Conservation (phyloP, 1,140 invertebrate genomes). For the Drosophila azteca region DNA sequence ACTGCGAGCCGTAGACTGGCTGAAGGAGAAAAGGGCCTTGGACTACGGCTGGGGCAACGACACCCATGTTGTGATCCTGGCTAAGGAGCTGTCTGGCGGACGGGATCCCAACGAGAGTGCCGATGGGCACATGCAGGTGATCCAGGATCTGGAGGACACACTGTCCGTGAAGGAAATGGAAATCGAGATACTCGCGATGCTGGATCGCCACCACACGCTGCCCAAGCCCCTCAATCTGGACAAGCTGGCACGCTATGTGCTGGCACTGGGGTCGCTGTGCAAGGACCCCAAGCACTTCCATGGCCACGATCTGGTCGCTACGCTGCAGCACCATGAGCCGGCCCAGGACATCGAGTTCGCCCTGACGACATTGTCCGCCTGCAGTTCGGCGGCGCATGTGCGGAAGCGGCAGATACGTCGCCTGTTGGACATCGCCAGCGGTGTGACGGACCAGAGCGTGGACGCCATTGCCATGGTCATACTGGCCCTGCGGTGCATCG, state of each 20-base stretch:
- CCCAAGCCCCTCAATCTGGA: slow-evolving; percentile 88
- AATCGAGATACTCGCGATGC: slow-evolving; percentile 90
- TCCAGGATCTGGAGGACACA: slow-evolving; percentile 87
- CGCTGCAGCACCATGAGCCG: slow-evolving; percentile 89
- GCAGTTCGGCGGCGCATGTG: slow-evolving; percentile 91
- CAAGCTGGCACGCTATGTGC: slow-evolving; percentile 89
- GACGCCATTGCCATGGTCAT: slow-evolving; percentile 94
- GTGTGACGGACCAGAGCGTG: slow-evolving; percentile 90
- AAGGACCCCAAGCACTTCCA: slow-evolving; percentile 92
- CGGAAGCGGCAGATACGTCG: slow-evolving; percentile 90
- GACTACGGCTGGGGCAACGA: slow-evolving; percentile 92
- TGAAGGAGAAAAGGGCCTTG: slow-evolving; percentile 87
- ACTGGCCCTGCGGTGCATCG: slow-evolving; percentile 91
- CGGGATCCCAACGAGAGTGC: slow-evolving; percentile 84
- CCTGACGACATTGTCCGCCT: slow-evolving; percentile 88
- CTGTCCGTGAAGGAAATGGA: slow-evolving; percentile 92
- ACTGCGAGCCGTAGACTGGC: slow-evolving; percentile 87
- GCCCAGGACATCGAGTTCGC: slow-evolving; percentile 89
- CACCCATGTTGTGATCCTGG: slow-evolving; percentile 89
- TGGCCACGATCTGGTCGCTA: slow-evolving; percentile 90
- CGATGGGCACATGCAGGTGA: slow-evolving; percentile 75
- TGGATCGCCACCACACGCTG: slow-evolving; percentile 85
- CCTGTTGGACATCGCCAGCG: slow-evolving; percentile 90
- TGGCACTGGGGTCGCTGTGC: slow-evolving; percentile 90
- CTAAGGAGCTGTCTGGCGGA: slow-evolving; percentile 84